Conservation (phyloP, 2,113 vertebrate genomes). For the Otis tarda region DNA sequence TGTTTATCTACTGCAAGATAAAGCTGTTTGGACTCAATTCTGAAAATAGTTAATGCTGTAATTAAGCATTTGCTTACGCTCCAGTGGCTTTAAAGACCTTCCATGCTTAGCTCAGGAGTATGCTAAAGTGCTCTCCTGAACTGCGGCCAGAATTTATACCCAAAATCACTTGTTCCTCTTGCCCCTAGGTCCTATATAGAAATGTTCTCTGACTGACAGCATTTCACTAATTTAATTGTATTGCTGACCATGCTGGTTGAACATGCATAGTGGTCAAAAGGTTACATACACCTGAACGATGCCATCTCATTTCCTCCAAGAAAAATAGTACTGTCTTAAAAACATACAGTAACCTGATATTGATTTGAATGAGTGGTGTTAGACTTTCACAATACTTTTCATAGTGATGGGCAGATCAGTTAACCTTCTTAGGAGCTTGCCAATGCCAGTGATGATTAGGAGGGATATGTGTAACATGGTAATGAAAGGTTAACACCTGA, state of each 20-base stretch:
- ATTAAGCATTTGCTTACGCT: background rate
- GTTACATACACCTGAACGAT: background rate
- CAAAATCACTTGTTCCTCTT: background rate
- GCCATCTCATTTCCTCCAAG: background rate
- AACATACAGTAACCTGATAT: background rate
- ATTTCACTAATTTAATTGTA: constrained; percentile 13
- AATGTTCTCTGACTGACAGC: background rate
- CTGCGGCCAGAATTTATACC: background rate
- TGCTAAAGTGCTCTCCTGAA: constrained; percentile 29
- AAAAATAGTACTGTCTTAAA: background rate
- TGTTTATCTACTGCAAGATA: background rate
- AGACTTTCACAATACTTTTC: background rate
- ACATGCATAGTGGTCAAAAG: background rate
- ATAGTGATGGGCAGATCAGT: background rate
- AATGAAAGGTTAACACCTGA: background rate
- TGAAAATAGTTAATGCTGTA: background rate
- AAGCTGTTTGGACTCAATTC: constrained; percentile 1
- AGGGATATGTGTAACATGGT: background rate
- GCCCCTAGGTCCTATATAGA: background rate
- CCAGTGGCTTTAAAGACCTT: background rate
- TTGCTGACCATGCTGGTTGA: constrained; percentile 12
- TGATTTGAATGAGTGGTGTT: background rate
- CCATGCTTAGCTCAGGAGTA: constrained; percentile 16
- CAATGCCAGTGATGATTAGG: background rate
- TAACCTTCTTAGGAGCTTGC: constrained; percentile 59